phyloP scores from a whole-genome alignment of 2,888 invertebrate species.

The Campaea margaritaria region DNA sequence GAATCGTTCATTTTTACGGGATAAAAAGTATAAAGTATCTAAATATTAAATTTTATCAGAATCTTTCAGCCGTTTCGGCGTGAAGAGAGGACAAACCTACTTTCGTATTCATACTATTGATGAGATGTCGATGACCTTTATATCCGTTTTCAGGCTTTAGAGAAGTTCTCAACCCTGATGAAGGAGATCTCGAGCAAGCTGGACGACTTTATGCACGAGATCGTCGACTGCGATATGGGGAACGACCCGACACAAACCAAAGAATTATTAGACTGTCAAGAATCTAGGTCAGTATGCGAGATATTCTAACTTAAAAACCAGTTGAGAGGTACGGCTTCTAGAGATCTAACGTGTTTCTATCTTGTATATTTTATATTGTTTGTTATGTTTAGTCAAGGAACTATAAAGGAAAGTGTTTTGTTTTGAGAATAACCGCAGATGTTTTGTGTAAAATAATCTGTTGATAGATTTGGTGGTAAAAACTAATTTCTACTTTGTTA shows the following conservation, averaged over 20 bases:
- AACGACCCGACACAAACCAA: conserved; percentile 97
- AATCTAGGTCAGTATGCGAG: conserved; percentile 80
- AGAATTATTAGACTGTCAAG: conserved; percentile 93
- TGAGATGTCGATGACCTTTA: no score
- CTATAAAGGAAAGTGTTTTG: not conserved
- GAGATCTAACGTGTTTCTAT: conserved; percentile 20
- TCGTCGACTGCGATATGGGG: conserved; percentile 97
- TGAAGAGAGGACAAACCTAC: no score
- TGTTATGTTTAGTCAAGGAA: not conserved
- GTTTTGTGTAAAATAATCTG: conserved; percentile 5
- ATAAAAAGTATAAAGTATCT: no score
- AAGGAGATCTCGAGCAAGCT: conserved; percentile 95
- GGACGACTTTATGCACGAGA: conserved; percentile 93
- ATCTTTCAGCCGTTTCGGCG: no score
- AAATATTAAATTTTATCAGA: no score
- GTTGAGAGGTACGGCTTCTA: conserved; percentile 14
- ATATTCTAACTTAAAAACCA: conserved; percentile 24
- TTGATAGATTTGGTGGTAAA: conserved; percentile 4
- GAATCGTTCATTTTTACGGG: no score
- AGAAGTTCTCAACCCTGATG: conserved; percentile 96
- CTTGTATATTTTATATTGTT: not conserved
- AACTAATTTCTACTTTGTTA: not conserved
- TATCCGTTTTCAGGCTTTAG: conserved; percentile 90
- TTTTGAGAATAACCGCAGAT: not conserved
- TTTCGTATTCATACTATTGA: no score